A percentile compares a stretch with the other conserved stretches of the same genome.
Conservation (phyloP, 2,888 invertebrate genomes). For the Disparrhopalites patrizii region DNA sequence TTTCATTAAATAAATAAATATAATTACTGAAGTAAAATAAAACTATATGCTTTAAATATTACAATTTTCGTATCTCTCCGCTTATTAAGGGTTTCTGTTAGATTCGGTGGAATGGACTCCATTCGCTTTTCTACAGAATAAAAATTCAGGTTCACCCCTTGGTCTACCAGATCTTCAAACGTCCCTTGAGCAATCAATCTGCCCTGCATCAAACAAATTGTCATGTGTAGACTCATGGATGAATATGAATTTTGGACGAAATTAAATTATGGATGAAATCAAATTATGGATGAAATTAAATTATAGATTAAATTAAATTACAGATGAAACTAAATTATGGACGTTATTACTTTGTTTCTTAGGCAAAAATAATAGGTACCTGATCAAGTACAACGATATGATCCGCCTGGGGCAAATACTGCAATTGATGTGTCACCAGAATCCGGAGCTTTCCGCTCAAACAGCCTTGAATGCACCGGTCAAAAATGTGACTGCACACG, state of each 20-base stretch:
- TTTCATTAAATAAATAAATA: too few relatives aligned
- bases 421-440: conserved; percentile 72
- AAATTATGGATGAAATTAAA: background rate
- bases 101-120: too few relatives aligned
- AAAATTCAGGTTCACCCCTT: conserved; percentile 50
- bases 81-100: too few relatives aligned
- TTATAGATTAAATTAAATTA: background rate
- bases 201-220: conserved; percentile 49
- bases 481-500: conserved; percentile 53
- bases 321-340: background rate
- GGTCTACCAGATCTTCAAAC: conserved; percentile 57
- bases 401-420: conserved; percentile 51
- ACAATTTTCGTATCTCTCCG: background rate
- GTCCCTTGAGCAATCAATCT: conserved; percentile 60
- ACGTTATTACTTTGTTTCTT: too few relatives aligned
- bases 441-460: conserved; percentile 53
- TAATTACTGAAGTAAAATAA: too few relatives aligned
- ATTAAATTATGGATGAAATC: background rate
- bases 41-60: too few relatives aligned
- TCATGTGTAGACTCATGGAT: background rate
- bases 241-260: background rate
- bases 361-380: too few relatives aligned
- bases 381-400: conserved; percentile 27
- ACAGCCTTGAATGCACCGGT: conserved; percentile 53
- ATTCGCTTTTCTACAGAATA: conserved; percentile 51